These are phyloP conservation scores for Sympetrum striolatum DNA, from an alignment of 2,888 invertebrate genomes.

Conservation along the genomic window DNA sequence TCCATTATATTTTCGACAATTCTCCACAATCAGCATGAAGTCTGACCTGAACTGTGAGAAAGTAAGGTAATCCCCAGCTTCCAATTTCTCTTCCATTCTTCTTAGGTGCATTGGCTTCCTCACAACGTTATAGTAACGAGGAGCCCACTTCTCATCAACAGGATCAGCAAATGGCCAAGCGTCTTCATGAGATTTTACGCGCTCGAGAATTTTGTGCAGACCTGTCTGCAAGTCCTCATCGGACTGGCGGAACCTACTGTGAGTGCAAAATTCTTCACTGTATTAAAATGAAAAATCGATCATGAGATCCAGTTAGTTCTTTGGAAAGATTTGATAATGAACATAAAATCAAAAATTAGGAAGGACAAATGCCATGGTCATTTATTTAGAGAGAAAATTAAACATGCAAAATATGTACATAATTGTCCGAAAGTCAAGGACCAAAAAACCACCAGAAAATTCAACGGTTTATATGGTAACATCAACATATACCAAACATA, in stretches of 20 bases:
- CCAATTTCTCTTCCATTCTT: constrained; percentile 86
- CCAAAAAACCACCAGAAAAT: too few relatives aligned
- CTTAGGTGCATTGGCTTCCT: constrained; percentile 84
- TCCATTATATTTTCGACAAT: constrained; percentile 91
- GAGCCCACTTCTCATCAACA: constrained; percentile 91
- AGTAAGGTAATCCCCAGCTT: constrained; percentile 79
- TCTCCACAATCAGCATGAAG: constrained; percentile 90
- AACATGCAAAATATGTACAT: too few relatives aligned
- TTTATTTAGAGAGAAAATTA: too few relatives aligned
- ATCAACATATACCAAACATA: too few relatives aligned
- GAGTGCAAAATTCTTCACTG: neutral
- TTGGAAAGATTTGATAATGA: constrained; percentile 52
- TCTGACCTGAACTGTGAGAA: constrained; percentile 84
- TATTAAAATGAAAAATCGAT: neutral
- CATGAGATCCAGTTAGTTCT: too few relatives aligned
- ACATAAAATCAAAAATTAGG: constrained; percentile 45
- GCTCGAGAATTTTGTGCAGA: constrained; percentile 90
- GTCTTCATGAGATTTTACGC: constrained; percentile 86
- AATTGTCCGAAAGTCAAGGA: too few relatives aligned
- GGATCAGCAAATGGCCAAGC: constrained; percentile 95
- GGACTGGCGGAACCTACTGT: constrained; percentile 70
- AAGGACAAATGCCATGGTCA: too few relatives aligned
- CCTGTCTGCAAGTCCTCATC: constrained; percentile 87
- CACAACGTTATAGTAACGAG: constrained; percentile 73
- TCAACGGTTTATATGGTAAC: too few relatives aligned